Percentiles rank a stretch among this genome's conserved stretches.
Evolutionary conservation across 1,140 invertebrate genomes (phyloP).

Genomic region (Amyelois transitella): DNA sequence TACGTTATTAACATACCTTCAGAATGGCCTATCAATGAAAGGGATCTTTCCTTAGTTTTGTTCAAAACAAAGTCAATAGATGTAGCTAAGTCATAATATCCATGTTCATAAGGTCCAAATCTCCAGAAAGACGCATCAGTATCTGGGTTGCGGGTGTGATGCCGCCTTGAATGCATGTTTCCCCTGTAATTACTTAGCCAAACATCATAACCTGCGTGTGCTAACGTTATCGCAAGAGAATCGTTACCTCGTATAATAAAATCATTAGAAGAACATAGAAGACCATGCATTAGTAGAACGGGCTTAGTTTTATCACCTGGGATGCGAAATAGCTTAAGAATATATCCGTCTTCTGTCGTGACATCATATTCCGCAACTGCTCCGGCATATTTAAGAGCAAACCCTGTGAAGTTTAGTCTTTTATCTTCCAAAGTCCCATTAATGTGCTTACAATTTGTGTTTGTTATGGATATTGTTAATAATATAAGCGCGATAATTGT

Average conservation of each 20-base stretch:
- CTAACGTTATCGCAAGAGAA: slow-evolving; percentile 45
- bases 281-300: slow-evolving; percentile 81
- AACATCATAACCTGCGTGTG: slow-evolving; percentile 78
- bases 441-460: too few relatives aligned
- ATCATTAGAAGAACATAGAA: slow-evolving; percentile 77
- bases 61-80: slow-evolving; percentile 76
- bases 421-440: too few relatives aligned
- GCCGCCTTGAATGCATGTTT: slow-evolving; percentile 76
- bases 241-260: slow-evolving; percentile 75
- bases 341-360: slow-evolving; percentile 21
- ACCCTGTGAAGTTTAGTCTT: too few relatives aligned
- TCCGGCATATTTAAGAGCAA: too few relatives aligned
- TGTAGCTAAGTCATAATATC: slow-evolving; percentile 76
- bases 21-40: slow-evolving; percentile 62
- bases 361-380: slow-evolving; percentile 12
- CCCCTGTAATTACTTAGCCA: slow-evolving; percentile 80
- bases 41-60: slow-evolving; percentile 49
- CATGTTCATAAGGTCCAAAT: slow-evolving; percentile 76
- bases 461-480: too few relatives aligned
- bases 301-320: slow-evolving; percentile 39
- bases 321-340: slow-evolving; percentile 45
- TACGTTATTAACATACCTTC: slow-evolving; percentile 75
- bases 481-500: too few relatives aligned
- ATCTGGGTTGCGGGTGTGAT: slow-evolving; percentile 57
- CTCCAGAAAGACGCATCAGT: slow-evolving; percentile 72